phyloP scores from a whole-genome alignment of 2,888 invertebrate genomes.

The Drosophila lacicola region DNA sequence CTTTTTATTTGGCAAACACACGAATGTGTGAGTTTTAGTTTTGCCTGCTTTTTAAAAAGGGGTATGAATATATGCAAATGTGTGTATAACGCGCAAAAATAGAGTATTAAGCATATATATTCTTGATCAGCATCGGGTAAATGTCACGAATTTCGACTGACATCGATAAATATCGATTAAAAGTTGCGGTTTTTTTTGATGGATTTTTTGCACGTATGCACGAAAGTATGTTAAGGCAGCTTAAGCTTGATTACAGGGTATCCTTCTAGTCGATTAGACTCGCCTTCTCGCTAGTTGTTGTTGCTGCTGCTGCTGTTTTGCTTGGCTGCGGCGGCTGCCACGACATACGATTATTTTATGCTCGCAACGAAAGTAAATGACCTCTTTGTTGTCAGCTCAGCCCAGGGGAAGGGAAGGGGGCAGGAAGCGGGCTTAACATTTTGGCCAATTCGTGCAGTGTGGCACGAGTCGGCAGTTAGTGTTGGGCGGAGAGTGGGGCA shows the following conservation, averaged over 20 bases:
- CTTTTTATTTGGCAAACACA: conserved; percentile 60
- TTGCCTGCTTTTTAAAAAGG: conserved; percentile 10
- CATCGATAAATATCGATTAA: no score
- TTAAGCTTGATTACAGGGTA: not conserved
- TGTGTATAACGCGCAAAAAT: no score
- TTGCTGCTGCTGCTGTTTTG: conserved; percentile 41
- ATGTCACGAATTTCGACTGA: no score
- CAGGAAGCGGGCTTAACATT: conserved; percentile 57
- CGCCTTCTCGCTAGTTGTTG: not conserved
- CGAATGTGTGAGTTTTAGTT: conserved; percentile 64
- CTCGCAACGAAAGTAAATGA: conserved; percentile 78
- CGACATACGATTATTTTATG: conserved; percentile 74
- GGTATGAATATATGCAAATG: no score
- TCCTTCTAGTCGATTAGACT: not conserved
- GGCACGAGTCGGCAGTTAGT: conserved; percentile 63
- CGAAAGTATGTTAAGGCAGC: no score
- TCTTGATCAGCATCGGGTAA: no score
- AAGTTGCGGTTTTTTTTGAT: no score
- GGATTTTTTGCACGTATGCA: no score
- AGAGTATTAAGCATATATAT: no score
- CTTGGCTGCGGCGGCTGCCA: conserved; percentile 43
- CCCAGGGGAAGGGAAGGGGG: conserved; percentile 16
- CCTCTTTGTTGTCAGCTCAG: conserved; percentile 73
- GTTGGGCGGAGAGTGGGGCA: not conserved
- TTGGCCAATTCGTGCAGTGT: conserved; percentile 63